These are phyloP conservation scores for Hemichromis elongatus DNA, from an alignment of 2,113 vertebrate genomes.

Conservation along the genomic window DNA sequence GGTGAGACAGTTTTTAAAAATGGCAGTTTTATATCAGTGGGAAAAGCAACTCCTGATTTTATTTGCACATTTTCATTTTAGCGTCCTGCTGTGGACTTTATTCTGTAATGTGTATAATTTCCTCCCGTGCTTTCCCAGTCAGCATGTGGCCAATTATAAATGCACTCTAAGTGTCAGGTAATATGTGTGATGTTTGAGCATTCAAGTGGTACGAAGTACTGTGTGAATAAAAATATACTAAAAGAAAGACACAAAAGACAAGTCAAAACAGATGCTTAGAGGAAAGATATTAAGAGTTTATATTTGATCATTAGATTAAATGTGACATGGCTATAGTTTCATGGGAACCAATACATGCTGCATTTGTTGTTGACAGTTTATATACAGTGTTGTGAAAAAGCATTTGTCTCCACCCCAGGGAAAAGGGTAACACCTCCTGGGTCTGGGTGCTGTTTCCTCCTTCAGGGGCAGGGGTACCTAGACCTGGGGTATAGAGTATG, in stretches of 20 bases:
- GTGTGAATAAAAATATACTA: not conserved
- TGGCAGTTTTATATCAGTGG: not conserved
- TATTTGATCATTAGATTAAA: not conserved
- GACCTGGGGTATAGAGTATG: too few relatives aligned
- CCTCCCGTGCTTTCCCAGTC: not conserved
- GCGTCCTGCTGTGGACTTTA: not conserved
- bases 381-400: not conserved
- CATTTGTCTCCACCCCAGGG: not conserved
- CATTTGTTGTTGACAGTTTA: not conserved
- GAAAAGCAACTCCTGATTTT: not conserved
- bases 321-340: not conserved
- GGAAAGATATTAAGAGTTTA: not conserved
- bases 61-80: not conserved
- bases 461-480: too few relatives aligned
- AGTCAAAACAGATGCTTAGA: not conserved
- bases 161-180: not conserved
- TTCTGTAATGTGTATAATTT: not conserved
- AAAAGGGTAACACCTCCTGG: too few relatives aligned
- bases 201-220: not conserved
- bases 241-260: not conserved
- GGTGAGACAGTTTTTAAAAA: not conserved
- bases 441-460: too few relatives aligned
- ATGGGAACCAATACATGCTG: not conserved
- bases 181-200: not conserved
- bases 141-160: conserved; percentile 11